Base-by-base conservation (phyloP, 2,113 vertebrate species). In the Ptychochromis oligacanthus region DNA sequence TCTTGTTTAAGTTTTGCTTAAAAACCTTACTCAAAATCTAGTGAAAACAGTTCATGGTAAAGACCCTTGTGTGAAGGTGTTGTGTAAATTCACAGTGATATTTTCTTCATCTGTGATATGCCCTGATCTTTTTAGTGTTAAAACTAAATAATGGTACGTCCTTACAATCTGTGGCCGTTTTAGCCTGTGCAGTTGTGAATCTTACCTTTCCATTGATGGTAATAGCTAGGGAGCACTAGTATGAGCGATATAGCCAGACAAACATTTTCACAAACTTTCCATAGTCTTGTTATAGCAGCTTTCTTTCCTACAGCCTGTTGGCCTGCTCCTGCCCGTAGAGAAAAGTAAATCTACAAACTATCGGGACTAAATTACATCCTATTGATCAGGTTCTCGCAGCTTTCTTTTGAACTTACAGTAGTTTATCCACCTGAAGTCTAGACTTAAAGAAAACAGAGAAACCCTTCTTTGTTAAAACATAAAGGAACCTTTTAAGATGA, bases 341-440 rank as follows among this genome's bases (percentile, higher is more conserved):
- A 76, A 6, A 10, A 43, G 57, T 87, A 77, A 75, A 91, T 88
- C 57, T 26, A 26, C 26, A 70, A 74, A 75, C 77, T 55, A 87
- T 80, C 61, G 31, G n/a, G 56, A 20, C 46, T 55, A 52, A 65
- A 62, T 86, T 59, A 55, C 40, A 28, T 31, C 49, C 43, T 49
- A 49, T 54, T 22, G 4, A 76, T 83, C 8, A 3, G 22, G 38
- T 64, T 77, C 54, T 80, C 8, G 24, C 24, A 11, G 24, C 15
- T 49, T 62, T 36, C 26, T 28, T 54, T 52, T 82, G 31, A 78
- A 54, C 7, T 18, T 12, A 10, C 58, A 75, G 34, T 0, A 20
- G 5, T 75, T 80, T 9, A 11, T 75, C 67, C n/a, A 65, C 46
- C 49, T 22, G 11, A 75, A 13, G 40, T 36, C 58, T 46, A 22